Percentiles rank a stretch among this genome's conserved stretches.
These are phyloP conservation scores for Ctenopoma kingsleyae DNA, from an alignment of 2,797 vertebrate genomes.

Conservation along the genomic window DNA sequence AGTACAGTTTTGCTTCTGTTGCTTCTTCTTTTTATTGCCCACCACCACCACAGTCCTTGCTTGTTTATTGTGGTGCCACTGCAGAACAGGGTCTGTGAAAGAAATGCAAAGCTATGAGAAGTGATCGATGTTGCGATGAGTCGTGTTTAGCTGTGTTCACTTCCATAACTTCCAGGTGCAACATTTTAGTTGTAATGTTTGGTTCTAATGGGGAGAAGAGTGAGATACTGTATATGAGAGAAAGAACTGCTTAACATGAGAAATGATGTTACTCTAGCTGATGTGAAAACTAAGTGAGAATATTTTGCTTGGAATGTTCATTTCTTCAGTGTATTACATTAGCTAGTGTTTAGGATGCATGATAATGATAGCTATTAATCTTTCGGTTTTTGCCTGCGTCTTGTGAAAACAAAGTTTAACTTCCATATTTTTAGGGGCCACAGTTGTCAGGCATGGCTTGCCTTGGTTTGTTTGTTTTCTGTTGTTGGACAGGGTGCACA, in stretches of 20 bases:
- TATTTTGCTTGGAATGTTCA: not conserved
- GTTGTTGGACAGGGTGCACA: no score
- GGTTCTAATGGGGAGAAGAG: not conserved
- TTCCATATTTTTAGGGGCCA: not conserved
- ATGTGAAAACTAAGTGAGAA: conserved; percentile 1
- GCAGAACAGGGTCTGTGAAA: conserved; percentile 1
- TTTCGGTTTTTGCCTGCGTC: not conserved
- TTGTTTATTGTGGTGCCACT: conserved; percentile 3
- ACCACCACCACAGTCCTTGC: no score
- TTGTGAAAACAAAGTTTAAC: not conserved
- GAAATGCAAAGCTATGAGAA: not conserved
- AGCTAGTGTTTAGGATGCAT: not conserved
- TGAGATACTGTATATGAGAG: conserved; percentile 1
- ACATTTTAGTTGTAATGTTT: conserved; percentile 11
- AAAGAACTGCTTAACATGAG: not conserved
- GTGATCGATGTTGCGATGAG: conserved; percentile 17
- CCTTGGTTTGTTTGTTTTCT: not conserved
- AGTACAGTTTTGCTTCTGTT: no score
- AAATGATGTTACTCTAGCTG: conserved; percentile 6
- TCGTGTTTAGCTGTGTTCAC: conserved; percentile 9
- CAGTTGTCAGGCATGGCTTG: not conserved
- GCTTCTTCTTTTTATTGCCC: no score
- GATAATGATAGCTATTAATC: not conserved
- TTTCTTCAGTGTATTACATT: not conserved
- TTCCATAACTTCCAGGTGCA: conserved; percentile 17